Evolutionary conservation across 2,113 vertebrate genomes (phyloP).

Genomic region (Callopanchax toddi): DNA sequence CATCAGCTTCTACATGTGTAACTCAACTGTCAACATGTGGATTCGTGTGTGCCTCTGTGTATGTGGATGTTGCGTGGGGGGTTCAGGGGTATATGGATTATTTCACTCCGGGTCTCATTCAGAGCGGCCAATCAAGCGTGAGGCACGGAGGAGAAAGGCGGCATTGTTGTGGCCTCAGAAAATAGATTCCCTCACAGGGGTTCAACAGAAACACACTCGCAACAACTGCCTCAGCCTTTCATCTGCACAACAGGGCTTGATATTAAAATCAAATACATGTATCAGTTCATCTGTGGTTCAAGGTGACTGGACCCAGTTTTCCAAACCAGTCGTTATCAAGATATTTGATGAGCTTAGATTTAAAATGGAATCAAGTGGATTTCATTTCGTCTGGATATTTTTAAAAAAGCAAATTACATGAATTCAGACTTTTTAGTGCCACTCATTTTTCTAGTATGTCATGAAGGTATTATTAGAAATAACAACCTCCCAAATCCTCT

Average conservation of each 20-base stretch:
- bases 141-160: slow-evolving; percentile 71
- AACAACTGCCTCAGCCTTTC: slow-evolving; percentile 36
- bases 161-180: slow-evolving; percentile 65
- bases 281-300: slow-evolving; percentile 37
- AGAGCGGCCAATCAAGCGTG: slow-evolving; percentile 61
- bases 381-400: slow-evolving; percentile 8
- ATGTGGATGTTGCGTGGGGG: slow-evolving; percentile 35
- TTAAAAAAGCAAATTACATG: background rate
- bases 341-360: background rate
- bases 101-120: slow-evolving; percentile 65
- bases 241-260: slow-evolving; percentile 36
- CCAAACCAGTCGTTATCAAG: background rate
- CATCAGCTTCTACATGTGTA: slow-evolving; percentile 28
- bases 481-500: background rate
- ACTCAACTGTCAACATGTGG: slow-evolving; percentile 40
- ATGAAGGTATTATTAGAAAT: background rate
- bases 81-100: slow-evolving; percentile 59
- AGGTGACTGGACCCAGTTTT: background rate
- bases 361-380: background rate
- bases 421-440: background rate
- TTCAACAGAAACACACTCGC: slow-evolving; percentile 63
- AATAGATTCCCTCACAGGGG: slow-evolving; percentile 55
- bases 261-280: slow-evolving; percentile 33
- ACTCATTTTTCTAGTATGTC: background rate
- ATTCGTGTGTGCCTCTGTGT: slow-evolving; percentile 34